Evolutionary conservation across 2,113 vertebrate species (phyloP).

Genomic region (Sceloporus undulatus): DNA sequence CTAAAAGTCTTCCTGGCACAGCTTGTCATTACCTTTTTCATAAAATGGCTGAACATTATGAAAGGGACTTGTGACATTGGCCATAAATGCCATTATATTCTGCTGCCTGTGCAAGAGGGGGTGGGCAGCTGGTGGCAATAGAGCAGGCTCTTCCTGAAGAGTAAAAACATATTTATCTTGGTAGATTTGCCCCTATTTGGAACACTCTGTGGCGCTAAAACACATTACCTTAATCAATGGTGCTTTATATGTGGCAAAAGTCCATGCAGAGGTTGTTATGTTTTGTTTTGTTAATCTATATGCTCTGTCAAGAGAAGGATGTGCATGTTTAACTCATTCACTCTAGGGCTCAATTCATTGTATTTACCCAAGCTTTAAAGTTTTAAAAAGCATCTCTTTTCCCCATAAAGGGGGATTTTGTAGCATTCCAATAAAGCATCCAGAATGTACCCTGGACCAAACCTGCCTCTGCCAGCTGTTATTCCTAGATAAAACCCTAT

Average conservation of each 20-base stretch:
- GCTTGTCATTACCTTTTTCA: conserved; percentile 48
- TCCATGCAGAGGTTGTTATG: background rate
- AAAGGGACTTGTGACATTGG: accelerated
- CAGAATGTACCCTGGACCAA: background rate
- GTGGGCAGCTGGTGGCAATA: background rate
- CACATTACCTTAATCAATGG: conserved; percentile 48
- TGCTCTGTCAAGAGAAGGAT: background rate
- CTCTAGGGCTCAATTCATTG: background rate
- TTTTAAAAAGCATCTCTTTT: background rate
- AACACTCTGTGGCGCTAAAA: conserved; percentile 57
- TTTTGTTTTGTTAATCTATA: accelerated
- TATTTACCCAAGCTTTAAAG: background rate
- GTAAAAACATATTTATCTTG: background rate
- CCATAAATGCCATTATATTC: accelerated
- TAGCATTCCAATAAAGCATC: conserved; percentile 20
- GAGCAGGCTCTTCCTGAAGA: conserved; percentile 34
- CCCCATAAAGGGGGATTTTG: background rate
- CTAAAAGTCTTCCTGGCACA: conserved; percentile 74
- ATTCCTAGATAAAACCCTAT: background rate
- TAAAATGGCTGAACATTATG: conserved; percentile 47
- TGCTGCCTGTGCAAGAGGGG: accelerated
- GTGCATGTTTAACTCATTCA: conserved; percentile 14
- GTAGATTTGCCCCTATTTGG: conserved; percentile 33
- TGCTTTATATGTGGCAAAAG: conserved; percentile 30
- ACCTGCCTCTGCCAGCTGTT: conserved; percentile 25